Evolutionary conservation across 2,797 vertebrate species (phyloP).

Genomic region (Hippopotamyrus pictus): DNA sequence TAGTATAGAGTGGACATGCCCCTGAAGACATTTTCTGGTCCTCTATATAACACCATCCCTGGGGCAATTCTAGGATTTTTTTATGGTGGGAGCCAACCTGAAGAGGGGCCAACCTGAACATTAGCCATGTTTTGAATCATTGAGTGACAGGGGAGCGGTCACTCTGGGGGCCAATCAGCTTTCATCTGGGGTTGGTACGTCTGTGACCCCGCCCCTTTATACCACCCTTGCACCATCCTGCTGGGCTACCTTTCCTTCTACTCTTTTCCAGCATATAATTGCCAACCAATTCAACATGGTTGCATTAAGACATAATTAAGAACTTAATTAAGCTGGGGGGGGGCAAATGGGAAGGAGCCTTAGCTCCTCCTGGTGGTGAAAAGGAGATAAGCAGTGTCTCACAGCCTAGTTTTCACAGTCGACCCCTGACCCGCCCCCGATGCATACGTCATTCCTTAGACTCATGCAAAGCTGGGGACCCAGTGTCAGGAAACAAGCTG

Average conservation of each 20-base stretch:
- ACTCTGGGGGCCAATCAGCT: neutral
- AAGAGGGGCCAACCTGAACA: neutral
- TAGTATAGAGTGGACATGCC: neutral
- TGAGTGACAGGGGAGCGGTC: neutral
- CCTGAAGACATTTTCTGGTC: neutral
- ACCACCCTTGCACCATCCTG: neutral
- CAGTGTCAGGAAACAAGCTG: neutral
- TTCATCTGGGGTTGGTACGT: neutral
- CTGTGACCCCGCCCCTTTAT: neutral
- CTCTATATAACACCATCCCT: neutral
- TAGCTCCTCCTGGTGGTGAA: neutral
- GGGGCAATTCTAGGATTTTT: neutral
- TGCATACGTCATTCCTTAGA: slow-evolving; percentile 22
- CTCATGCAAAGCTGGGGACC: slow-evolving; percentile 30
- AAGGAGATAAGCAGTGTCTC: neutral
- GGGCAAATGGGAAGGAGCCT: neutral
- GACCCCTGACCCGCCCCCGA: neutral
- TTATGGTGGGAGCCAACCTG: neutral
- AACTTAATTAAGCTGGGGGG: neutral
- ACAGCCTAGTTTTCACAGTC: neutral
- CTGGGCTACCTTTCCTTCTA: neutral
- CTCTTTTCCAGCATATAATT: neutral
- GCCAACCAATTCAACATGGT: neutral
- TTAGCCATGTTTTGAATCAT: neutral
- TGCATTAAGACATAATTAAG: neutral